Evolutionary conservation across 1,140 invertebrate genomes (phyloP), one percentile per base, ranked within the genome.

Genomic region (Cherax quadricarinatus): DNA sequence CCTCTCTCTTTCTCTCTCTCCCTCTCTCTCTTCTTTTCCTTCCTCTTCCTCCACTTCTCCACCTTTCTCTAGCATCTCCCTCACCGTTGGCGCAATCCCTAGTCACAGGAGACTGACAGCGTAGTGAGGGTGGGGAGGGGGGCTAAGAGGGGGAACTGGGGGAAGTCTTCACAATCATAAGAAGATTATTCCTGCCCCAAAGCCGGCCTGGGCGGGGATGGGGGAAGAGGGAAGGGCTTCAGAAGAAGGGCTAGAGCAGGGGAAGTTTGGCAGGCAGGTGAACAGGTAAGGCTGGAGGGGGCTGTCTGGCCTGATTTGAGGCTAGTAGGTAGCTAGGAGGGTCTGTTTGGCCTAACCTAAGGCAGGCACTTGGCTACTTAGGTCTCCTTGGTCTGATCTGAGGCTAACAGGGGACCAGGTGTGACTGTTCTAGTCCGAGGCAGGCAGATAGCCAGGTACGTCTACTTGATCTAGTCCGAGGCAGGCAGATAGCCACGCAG

Each of bases 131-230:
- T 83, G 81, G 88, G 88, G 53, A 57, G 53, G 53, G 53, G 53
- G 0, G 1, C 6, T 9, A 57, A 57, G 53, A 14, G 53, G 6
- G 53, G 53, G 53, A 57, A 57, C 1, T 41, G 30, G 30, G 53
- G 9, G 14, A 14, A 57, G 53, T 57, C 80, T 81, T 89, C 60
- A 80, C 88, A 89, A 84, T 89, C 88, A 89, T 84, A 89, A 89
- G 88, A 89, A 89, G 88, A 89, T 89, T 89, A 89, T 83, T 75
- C 81, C 53, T 89, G 81, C 62, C 88, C 66, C 80, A 83, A 89
- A 80, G 88, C 88, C 81, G 88, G 66, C 62, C 83, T 48, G 62
- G 84, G 18, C 12, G 41, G 48, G 30, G 57, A 12, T 4, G 60
- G 83, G n/a, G 62, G 30, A 57, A 48, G 48, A 49, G 48, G 53